Evolutionary conservation across 2,888 invertebrate genomes (phyloP).

Genomic region (Trissoscelio sp.): DNA sequence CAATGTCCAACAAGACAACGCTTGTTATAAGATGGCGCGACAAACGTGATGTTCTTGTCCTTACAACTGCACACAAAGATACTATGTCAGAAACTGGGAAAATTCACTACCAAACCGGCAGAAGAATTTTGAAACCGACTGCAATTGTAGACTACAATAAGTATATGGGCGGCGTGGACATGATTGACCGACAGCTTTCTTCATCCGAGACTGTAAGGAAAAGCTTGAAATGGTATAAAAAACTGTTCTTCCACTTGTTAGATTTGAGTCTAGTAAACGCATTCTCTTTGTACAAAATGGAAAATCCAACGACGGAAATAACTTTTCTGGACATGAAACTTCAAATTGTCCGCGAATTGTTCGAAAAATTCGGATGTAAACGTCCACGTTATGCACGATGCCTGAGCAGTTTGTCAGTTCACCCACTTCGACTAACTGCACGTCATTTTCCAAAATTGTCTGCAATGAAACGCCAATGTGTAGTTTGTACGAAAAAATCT

Average conservation of each 20-base stretch:
- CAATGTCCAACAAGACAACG: constrained; percentile 12
- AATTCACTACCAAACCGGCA: constrained; percentile 40
- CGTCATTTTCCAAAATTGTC: too few species aligned
- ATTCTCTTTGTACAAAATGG: constrained; percentile 49
- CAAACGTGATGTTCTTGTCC: constrained; percentile 37
- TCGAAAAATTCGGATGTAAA: constrained; percentile 20
- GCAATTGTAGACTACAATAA: constrained; percentile 48
- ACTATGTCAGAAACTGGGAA: constrained; percentile 51
- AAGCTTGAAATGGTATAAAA: constrained; percentile 65
- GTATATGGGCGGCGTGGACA: constrained; percentile 64
- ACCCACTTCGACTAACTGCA: too few species aligned
- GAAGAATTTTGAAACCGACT: constrained; percentile 60
- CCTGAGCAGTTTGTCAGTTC: too few species aligned
- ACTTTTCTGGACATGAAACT: constrained; percentile 24
- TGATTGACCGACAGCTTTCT: constrained; percentile 54
- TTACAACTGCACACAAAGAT: constrained; percentile 61
- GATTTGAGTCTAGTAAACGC: constrained; percentile 46
- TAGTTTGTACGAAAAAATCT: too few species aligned
- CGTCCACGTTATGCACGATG: constrained; percentile 2
- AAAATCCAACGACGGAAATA: constrained; percentile 10
- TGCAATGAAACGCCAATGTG: too few species aligned
- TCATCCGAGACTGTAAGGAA: constrained; percentile 59
- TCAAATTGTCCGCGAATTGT: constrained; percentile 10
- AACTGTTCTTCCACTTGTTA: constrained; percentile 12
- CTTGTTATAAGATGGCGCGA: constrained; percentile 44